A percentile compares a stretch with the other conserved stretches of the same genome.
These are phyloP conservation scores for Adrianichthys oophorus DNA, from an alignment of 2,797 vertebrate species.

Conservation along the genomic window DNA sequence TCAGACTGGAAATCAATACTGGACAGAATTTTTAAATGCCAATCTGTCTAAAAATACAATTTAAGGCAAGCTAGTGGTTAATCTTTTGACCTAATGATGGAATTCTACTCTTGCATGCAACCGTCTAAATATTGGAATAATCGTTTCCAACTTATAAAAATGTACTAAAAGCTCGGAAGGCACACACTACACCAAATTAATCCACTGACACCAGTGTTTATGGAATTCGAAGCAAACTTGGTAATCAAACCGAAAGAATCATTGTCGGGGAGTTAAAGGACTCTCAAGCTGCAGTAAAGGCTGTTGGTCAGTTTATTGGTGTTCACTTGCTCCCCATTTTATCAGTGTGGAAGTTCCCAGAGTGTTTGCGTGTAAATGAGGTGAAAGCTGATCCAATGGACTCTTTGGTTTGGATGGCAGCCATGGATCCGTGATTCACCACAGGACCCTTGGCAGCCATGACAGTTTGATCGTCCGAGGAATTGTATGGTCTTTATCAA, in stretches of 20 bases:
- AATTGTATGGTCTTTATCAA: conserved; percentile 71
- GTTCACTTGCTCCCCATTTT: conserved; percentile 17
- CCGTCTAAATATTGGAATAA: too few species aligned
- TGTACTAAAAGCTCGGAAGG: too few species aligned
- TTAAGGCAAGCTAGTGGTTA: too few species aligned
- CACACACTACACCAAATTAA: too few species aligned
- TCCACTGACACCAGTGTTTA: too few species aligned
- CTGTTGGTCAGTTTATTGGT: conserved; percentile 1
- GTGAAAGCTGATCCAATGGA: conserved; percentile 62
- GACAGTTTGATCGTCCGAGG: conserved; percentile 65
- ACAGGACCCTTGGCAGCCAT: conserved; percentile 68
- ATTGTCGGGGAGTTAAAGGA: neutral
- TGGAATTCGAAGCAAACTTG: too few species aligned
- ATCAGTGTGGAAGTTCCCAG: conserved; percentile 18
- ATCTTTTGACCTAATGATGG: too few species aligned
- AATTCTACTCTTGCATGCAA: too few species aligned
- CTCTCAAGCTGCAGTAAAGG: neutral
- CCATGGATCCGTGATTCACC: conserved; percentile 57
- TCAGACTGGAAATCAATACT: too few species aligned
- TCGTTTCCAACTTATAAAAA: too few species aligned
- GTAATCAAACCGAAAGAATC: neutral
- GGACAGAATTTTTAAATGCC: too few species aligned
- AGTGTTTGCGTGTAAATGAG: conserved; percentile 20
- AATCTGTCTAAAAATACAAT: too few species aligned
- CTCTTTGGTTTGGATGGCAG: conserved; percentile 38